phyloP scores from a whole-genome alignment of 2,888 invertebrate species.

The Myathropa florea region DNA sequence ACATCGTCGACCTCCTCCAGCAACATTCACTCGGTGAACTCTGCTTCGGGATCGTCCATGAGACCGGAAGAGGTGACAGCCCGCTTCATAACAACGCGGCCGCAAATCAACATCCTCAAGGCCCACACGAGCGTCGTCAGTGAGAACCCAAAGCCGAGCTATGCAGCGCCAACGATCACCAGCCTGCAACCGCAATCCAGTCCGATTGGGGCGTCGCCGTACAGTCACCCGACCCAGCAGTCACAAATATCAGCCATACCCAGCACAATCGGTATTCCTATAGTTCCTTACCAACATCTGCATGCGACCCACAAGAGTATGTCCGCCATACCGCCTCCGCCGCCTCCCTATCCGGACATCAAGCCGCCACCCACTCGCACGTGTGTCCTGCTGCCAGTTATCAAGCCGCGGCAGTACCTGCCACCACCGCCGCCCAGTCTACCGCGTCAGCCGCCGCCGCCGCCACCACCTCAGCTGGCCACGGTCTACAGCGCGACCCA shows the following conservation, averaged over 20 bases:
- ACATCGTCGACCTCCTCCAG: constrained; percentile 76
- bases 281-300: constrained; percentile 82
- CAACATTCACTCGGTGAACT: constrained; percentile 79
- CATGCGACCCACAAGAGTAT: constrained; percentile 85
- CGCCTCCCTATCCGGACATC: constrained; percentile 81
- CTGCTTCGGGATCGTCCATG: constrained; percentile 77
- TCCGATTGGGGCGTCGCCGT: constrained; percentile 70
- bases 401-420: constrained; percentile 83
- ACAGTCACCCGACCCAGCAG: constrained; percentile 76
- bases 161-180: constrained; percentile 81
- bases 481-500: constrained; percentile 88
- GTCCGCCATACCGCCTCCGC: constrained; percentile 80
- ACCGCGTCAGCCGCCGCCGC: constrained; percentile 84
- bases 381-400: constrained; percentile 84
- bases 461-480: constrained; percentile 85
- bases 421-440: constrained; percentile 87
- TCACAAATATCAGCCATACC: constrained; percentile 72
- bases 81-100: constrained; percentile 88
- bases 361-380: constrained; percentile 81
- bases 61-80: constrained; percentile 88
- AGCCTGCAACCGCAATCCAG: constrained; percentile 74
- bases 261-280: constrained; percentile 79
- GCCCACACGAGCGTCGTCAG: constrained; percentile 88
- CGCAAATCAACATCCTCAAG: constrained; percentile 88
- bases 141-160: constrained; percentile 84